A percentile compares a stretch with the other conserved stretches of the same genome.
Evolutionary conservation across 2,113 vertebrate genomes (phyloP).

Genomic region (Psettodes erumei): DNA sequence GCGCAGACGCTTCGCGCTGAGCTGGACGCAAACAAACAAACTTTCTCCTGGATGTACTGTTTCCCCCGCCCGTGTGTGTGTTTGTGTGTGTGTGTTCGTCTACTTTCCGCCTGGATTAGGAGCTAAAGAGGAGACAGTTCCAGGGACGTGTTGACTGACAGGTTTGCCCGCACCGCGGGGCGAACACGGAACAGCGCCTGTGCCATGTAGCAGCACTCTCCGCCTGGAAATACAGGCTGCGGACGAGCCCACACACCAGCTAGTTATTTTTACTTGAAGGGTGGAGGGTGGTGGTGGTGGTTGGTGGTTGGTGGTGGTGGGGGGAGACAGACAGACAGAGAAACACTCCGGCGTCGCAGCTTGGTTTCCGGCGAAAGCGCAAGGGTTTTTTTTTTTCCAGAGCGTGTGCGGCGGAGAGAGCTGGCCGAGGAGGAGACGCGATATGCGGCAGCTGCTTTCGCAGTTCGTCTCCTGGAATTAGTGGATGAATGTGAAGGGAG

Average conservation of each 20-base stretch:
- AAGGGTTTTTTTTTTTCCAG: too few species aligned
- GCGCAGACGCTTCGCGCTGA: too few species aligned
- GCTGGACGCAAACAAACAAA: too few species aligned
- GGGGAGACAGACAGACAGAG: too few species aligned
- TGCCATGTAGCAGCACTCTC: conserved; percentile 44
- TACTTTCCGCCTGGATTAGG: too few species aligned
- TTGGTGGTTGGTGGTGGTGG: too few species aligned
- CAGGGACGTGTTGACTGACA: conserved; percentile 36
- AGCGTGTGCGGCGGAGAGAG: too few species aligned
- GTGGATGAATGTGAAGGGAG: conserved; percentile 70
- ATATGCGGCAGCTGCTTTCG: conserved; percentile 61
- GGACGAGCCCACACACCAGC: conserved; percentile 38
- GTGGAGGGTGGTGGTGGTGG: conserved; percentile 58
- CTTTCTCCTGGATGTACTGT: too few species aligned
- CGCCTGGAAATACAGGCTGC: conserved; percentile 39
- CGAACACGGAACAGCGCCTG: conserved; percentile 13
- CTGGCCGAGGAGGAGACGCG: conserved; percentile 45
- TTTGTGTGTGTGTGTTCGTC: conserved; percentile 26
- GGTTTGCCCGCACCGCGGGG: conserved; percentile 34
- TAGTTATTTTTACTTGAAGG: conserved; percentile 60
- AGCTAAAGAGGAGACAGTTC: not conserved
- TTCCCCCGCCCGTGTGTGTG: too few species aligned
- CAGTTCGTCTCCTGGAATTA: conserved; percentile 73
- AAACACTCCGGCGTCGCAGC: conserved; percentile 43
- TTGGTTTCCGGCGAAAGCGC: conserved; percentile 46